Evolutionary conservation across 64 coral and sea anemone genomes (phyloP).

Genomic region (Montipora efflorescens): DNA sequence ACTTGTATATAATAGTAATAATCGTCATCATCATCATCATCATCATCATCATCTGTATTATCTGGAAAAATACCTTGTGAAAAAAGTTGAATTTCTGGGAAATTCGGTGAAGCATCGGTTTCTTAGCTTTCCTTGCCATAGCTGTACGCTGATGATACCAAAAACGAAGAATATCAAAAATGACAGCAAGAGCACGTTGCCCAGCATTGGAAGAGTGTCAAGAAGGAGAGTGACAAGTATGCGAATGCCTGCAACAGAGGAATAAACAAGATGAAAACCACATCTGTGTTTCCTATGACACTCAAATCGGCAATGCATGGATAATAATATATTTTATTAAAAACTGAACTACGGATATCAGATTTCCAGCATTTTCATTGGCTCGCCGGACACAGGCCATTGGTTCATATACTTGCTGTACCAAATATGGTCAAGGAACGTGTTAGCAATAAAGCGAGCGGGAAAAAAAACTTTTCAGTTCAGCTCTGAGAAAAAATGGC

Average conservation of each 20-base stretch:
- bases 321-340: too few relatives aligned
- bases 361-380: too few relatives aligned
- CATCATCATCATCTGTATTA: not conserved
- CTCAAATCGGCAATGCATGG: too few relatives aligned
- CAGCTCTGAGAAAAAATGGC: too few relatives aligned
- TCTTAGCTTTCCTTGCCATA: slow-evolving; percentile 93
- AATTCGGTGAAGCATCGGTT: slow-evolving; percentile 79
- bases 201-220: slow-evolving; percentile 90
- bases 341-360: too few relatives aligned
- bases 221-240: slow-evolving; percentile 87
- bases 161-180: slow-evolving; percentile 97
- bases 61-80: slow-evolving; percentile 11
- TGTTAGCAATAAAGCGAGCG: too few relatives aligned
- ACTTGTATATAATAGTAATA: too few relatives aligned
- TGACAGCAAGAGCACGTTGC: slow-evolving; percentile 84
- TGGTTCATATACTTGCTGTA: too few relatives aligned
- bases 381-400: too few relatives aligned
- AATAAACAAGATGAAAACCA: not conserved
- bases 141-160: slow-evolving; percentile 88
- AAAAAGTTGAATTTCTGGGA: slow-evolving; percentile 2
- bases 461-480: too few relatives aligned
- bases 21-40: too few relatives aligned
- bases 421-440: too few relatives aligned
- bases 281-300: not conserved
- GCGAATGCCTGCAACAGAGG: slow-evolving; percentile 71